phyloP scores from a whole-genome alignment of 64 coral and sea anemone genomes.

The Stichodactyla helianthus region DNA sequence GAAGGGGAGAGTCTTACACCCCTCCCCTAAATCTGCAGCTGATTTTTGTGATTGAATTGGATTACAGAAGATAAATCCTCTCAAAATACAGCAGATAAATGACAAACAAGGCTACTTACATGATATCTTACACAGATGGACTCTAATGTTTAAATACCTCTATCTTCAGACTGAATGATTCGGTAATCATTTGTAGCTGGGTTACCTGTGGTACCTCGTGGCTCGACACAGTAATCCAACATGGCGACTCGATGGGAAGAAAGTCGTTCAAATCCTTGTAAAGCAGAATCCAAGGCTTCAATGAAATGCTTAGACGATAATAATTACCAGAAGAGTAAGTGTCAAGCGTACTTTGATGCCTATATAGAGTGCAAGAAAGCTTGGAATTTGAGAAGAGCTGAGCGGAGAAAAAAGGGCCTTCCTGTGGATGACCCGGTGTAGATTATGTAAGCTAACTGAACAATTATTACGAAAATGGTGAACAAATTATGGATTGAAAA shows the following conservation, averaged over 20 bases:
- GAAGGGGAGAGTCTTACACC: too few relatives aligned
- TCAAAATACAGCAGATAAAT: too few relatives aligned
- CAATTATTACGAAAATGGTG: too few relatives aligned
- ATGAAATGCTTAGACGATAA: constrained; percentile 93
- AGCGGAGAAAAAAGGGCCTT: constrained; percentile 66
- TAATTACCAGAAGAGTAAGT: constrained; percentile 81
- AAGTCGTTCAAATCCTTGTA: constrained; percentile 71
- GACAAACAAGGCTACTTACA: too few relatives aligned
- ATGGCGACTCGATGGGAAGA: constrained; percentile 20
- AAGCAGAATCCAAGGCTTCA: constrained; percentile 73
- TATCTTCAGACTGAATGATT: neutral
- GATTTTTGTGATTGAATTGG: too few relatives aligned
- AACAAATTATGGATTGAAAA: too few relatives aligned
- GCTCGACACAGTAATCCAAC: constrained; percentile 8
- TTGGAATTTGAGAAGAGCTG: constrained; percentile 91
- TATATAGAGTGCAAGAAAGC: constrained; percentile 95
- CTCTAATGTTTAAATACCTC: too few relatives aligned
- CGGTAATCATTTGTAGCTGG: neutral
- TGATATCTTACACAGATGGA: too few relatives aligned
- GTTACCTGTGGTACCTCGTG: neutral
- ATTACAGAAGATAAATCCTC: too few relatives aligned
- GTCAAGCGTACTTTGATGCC: constrained; percentile 83
- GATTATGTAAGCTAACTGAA: neutral
- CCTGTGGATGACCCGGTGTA: constrained; percentile 56
- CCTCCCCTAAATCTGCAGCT: too few relatives aligned